These are phyloP conservation scores for Hemibagrus guttatus DNA, from an alignment of 2,797 vertebrate species.

Conservation along the genomic window DNA sequence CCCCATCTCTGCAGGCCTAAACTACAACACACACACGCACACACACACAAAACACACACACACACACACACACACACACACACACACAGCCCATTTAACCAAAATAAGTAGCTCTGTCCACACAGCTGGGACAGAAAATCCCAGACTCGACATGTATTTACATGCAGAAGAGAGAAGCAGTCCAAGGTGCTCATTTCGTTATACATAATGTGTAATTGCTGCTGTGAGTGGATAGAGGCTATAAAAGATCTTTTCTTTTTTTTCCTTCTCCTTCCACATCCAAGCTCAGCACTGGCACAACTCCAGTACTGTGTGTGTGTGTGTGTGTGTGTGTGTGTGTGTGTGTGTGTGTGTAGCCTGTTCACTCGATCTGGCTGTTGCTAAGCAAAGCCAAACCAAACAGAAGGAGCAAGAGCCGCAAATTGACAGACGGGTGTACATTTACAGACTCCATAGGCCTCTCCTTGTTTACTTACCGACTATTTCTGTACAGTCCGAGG, in stretches of 20 bases:
- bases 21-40: background rate
- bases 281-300: slow-evolving; percentile 36
- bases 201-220: slow-evolving; percentile 53
- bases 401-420: slow-evolving; percentile 51
- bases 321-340: slow-evolving; percentile 34
- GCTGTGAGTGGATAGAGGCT: slow-evolving; percentile 38
- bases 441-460: slow-evolving; percentile 50
- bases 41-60: background rate
- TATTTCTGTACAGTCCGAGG: slow-evolving; percentile 54
- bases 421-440: slow-evolving; percentile 43
- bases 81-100: slow-evolving; percentile 7
- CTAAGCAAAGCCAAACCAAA: slow-evolving; percentile 62
- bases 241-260: slow-evolving; percentile 37
- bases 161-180: slow-evolving; percentile 34
- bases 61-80: background rate
- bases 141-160: slow-evolving; percentile 31
- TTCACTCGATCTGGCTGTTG: slow-evolving; percentile 59
- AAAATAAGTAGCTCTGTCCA: slow-evolving; percentile 32
- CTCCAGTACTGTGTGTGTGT: slow-evolving; percentile 50
- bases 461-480: slow-evolving; percentile 50
- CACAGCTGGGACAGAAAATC: slow-evolving; percentile 31
- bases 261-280: slow-evolving; percentile 23
- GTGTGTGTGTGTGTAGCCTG: slow-evolving; percentile 52
- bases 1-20: background rate
- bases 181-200: slow-evolving; percentile 41